Base-by-base conservation (phyloP, 2,113 vertebrate genomes). In the Pelecanus crispus region DNA sequence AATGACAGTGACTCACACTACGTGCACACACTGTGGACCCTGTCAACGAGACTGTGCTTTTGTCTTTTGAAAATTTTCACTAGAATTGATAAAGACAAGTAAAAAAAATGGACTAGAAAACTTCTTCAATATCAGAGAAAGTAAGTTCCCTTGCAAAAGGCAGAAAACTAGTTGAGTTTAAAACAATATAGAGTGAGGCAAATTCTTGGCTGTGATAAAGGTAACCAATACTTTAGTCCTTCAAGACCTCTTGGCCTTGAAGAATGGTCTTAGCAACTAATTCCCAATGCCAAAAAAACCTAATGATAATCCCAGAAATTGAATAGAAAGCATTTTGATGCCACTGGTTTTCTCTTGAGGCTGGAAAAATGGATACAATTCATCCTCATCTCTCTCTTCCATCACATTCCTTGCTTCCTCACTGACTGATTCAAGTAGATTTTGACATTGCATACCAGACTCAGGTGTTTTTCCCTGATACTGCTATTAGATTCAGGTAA, bases 401-500 rank as follows among this genome's bases (percentile, higher is more conserved):
- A 55, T n/a, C 55, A 88, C 47, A 62, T 16, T 56, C 42, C 71
- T 42, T 63, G 44, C 66, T 96, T 94, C 77, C 78, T 88, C 84
- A 73, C 70, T 82, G 82, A 58, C 50, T 66, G 70, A 65, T 70
- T 91, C 71, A 92, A 97, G 96, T 95, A 85, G 82, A 97, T 63
- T 97, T 94, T 94, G 95, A 84, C 81, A 72, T 56, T 92, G 67
- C 40, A 78, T 56, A 81, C 70, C 78, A 93, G 82, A 78, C 47
- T 80, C 40, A 28, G 32, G 31, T 53, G n/a, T 86, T 94, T 65
- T 71, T 95, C 63, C 73, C 91, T 59, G 94, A 86, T 68, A 78
- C 67, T 24, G 25, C 77, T 94, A 68, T 78, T 34, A 90, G 49
- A 91, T 96, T 95, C 82, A 91, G 79, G 71, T 95, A 94, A 97